These are phyloP conservation scores for Mythimna impura DNA, from an alignment of 2,888 invertebrate species.

Conservation along the genomic window DNA sequence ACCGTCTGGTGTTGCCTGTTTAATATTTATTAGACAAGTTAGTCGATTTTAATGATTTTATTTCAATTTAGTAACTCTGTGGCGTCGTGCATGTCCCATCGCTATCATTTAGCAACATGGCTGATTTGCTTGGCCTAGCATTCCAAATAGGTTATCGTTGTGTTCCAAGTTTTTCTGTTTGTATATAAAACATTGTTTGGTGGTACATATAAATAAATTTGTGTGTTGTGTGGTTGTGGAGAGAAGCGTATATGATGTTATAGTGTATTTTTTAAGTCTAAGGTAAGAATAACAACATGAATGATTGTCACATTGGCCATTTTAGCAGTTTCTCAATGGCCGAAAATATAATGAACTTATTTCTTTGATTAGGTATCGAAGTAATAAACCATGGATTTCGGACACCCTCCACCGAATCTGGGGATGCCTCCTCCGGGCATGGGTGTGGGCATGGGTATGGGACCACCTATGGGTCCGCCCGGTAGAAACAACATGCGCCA, in stretches of 20 bases:
- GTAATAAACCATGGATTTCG: conserved; percentile 87
- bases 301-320: conserved; percentile 63
- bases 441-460: conserved; percentile 82
- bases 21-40: neutral
- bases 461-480: conserved; percentile 79
- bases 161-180: conserved; percentile 71
- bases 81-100: conserved; percentile 38
- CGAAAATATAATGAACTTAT: conserved; percentile 77
- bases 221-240: conserved; percentile 76
- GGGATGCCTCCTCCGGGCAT: conserved; percentile 85
- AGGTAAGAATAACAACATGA: conserved; percentile 78
- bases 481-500: conserved; percentile 87
- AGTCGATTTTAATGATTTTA: conserved; percentile 43
- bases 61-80: neutral
- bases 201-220: conserved; percentile 66
- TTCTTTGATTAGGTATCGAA: conserved; percentile 88
- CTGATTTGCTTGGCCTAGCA: conserved; percentile 71
- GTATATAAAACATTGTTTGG: conserved; percentile 71
- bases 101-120: conserved; percentile 69
- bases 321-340: conserved; percentile 58
- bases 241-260: conserved; percentile 81
- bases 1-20: neutral
- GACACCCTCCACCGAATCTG: conserved; percentile 87
- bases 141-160: conserved; percentile 82
- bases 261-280: conserved; percentile 76